Conservation (phyloP, 2,113 vertebrate species). For the Hiodon alosoides region DNA sequence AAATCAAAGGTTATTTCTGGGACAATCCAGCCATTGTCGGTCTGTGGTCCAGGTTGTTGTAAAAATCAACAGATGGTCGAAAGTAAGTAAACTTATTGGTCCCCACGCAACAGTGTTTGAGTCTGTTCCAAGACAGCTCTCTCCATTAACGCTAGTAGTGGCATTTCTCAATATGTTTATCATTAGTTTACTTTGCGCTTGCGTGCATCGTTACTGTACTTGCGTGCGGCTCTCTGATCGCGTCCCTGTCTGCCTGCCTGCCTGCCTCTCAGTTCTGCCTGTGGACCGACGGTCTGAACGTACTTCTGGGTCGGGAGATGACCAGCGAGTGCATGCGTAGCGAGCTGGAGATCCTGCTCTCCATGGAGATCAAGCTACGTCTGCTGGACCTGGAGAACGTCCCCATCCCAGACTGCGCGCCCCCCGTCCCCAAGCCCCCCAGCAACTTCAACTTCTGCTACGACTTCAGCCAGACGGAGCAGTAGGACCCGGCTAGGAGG, state of each 20-base stretch:
- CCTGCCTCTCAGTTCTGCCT: constrained; percentile 76
- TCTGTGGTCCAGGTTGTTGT: no score
- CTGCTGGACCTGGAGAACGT: constrained; percentile 93
- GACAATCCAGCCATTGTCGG: no score
- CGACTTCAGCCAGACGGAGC: constrained; percentile 80
- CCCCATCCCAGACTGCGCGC: constrained; percentile 77
- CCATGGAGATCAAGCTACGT: constrained; percentile 94
- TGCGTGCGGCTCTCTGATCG: neutral
- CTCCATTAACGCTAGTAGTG: no score
- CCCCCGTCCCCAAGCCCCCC: constrained; percentile 82
- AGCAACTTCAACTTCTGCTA: constrained; percentile 95
- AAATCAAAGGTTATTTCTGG: no score
- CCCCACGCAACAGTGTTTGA: neutral
- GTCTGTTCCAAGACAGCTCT: neutral
- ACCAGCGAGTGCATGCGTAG: constrained; percentile 81
- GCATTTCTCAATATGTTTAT: no score
- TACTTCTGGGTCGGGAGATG: constrained; percentile 86
- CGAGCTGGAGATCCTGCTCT: constrained; percentile 88
- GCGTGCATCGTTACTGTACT: neutral
- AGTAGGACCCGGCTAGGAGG: constrained; percentile 41
- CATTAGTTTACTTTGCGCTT: neutral
- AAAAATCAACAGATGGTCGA: neutral
- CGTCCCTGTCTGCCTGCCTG: neutral
- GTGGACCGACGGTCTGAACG: constrained; percentile 88
- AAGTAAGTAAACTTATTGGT: neutral